phyloP scores from a whole-genome alignment of 2,113 vertebrate species.

The Heterochromis multidens region DNA sequence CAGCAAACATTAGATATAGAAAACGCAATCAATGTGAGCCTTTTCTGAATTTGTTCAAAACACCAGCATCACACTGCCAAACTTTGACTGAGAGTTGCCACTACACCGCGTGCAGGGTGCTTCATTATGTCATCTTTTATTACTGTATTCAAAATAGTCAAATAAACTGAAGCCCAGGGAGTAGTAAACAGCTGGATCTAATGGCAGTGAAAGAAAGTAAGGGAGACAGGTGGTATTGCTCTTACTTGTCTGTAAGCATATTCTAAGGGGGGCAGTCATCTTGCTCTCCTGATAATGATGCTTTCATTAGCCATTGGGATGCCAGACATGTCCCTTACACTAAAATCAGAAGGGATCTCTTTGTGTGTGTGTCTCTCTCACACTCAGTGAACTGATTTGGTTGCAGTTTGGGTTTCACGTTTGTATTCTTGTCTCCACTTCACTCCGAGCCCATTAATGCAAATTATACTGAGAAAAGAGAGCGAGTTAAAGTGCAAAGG shows the following conservation, averaged over 20 bases:
- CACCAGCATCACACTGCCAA: conserved; percentile 39
- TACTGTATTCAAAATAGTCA: conserved; percentile 51
- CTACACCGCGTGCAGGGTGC: conserved; percentile 6
- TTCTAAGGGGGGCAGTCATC: conserved; percentile 45
- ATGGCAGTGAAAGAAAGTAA: conserved; percentile 52
- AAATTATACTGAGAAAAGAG: conserved; percentile 38
- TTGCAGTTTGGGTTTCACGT: conserved; percentile 15
- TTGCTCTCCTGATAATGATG: conserved; percentile 54
- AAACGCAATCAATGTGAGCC: conserved; percentile 20
- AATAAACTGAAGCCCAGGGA: conserved; percentile 54
- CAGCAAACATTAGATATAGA: conserved; percentile 15
- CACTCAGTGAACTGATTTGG: conserved; percentile 8
- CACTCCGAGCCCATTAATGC: conserved; percentile 44
- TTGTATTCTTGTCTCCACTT: conserved; percentile 35
- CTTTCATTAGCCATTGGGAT: conserved; percentile 62
- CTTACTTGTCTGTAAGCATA: conserved; percentile 50
- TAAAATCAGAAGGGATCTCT: conserved; percentile 40
- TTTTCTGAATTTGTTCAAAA: conserved; percentile 5
- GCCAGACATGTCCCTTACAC: conserved; percentile 49
- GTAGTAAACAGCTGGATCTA: conserved; percentile 52
- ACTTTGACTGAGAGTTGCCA: conserved; percentile 34
- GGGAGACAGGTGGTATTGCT: conserved; percentile 45
- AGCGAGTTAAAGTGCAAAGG: conserved; percentile 38
- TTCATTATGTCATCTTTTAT: conserved; percentile 62
- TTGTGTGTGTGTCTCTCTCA: neutral